Conservation (phyloP, 92 coral and sea anemone species). For the Palythoa grandis region DNA sequence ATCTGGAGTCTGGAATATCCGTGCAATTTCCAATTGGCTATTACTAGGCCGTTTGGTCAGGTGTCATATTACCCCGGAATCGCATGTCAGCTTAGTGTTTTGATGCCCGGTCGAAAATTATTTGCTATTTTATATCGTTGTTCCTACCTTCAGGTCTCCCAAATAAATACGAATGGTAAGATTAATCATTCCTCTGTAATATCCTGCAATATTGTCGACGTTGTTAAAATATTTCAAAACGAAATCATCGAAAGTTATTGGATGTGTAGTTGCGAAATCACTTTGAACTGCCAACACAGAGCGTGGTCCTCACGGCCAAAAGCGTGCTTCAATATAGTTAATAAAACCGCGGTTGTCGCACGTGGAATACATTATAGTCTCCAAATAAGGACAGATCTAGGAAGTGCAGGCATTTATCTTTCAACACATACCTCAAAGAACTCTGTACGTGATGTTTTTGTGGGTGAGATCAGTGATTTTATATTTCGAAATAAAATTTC, state of each 20-base stretch:
- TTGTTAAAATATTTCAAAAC: slow-evolving; percentile 27
- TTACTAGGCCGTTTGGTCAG: slow-evolving; percentile 7
- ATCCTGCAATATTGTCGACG: slow-evolving; percentile 7
- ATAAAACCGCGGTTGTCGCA: slow-evolving; percentile 24
- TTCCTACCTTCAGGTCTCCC: slow-evolving; percentile 26
- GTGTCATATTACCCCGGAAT: slow-evolving; percentile 14
- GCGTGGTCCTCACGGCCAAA: slow-evolving; percentile 23
- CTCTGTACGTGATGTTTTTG: slow-evolving; percentile 17
- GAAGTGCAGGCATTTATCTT: slow-evolving; percentile 32
- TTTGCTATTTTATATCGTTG: slow-evolving; percentile 31
- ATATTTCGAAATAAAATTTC: slow-evolving; percentile 27
- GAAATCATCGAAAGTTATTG: slow-evolving; percentile 10
- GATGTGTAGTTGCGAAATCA: slow-evolving; percentile 31
- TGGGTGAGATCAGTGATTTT: slow-evolving; percentile 20
- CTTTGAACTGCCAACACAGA: slow-evolving; percentile 24
- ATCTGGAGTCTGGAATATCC: too few species aligned
- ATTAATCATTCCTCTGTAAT: slow-evolving; percentile 19
- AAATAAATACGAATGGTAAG: slow-evolving; percentile 27
- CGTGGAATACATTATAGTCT: slow-evolving; percentile 16
- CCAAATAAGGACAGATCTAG: slow-evolving; percentile 24
- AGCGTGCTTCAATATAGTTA: neutral
- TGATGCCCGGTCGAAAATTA: slow-evolving; percentile 19
- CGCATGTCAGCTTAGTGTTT: slow-evolving; percentile 21
- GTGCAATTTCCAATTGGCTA: too few species aligned
- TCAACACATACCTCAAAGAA: slow-evolving; percentile 39